Percentiles rank a stretch among this genome's conserved stretches.
Conservation (phyloP, 2,888 invertebrate genomes). For the Drosophila mayaguana region DNA sequence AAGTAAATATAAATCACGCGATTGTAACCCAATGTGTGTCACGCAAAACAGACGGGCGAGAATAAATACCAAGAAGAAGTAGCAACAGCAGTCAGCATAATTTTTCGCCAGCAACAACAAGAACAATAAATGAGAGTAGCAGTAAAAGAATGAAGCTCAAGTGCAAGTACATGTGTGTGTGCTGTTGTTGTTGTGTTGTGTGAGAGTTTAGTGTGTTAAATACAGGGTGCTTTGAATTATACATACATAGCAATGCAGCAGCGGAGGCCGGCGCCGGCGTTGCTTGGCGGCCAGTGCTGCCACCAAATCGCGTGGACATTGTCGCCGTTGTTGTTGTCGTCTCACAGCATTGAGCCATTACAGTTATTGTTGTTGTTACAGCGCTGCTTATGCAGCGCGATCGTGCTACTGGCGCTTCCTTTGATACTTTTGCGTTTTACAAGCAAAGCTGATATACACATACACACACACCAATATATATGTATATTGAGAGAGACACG, state of each 20-base stretch:
- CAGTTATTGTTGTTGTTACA: conserved; percentile 6
- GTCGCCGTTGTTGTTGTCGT: conserved; percentile 38
- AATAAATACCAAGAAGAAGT: not conserved
- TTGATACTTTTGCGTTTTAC: conserved; percentile 15
- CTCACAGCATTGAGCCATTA: conserved; percentile 62
- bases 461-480: not conserved
- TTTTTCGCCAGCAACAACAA: conserved; percentile 25
- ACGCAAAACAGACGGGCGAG: conserved; percentile 8
- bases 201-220: conserved; percentile 35
- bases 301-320: conserved; percentile 53
- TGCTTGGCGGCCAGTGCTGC: conserved; percentile 36
- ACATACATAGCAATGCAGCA: conserved; percentile 47
- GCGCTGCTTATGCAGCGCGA: conserved; percentile 14
- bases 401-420: conserved; percentile 16
- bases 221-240: conserved; percentile 41
- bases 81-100: conserved; percentile 29
- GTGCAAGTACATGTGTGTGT: conserved; percentile 41
- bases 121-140: conserved; percentile 2
- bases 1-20: conserved; percentile 42
- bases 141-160: conserved; percentile 33
- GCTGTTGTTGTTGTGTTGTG: not conserved
- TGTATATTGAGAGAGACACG: not conserved
- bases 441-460: conserved; percentile 19
- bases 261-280: conserved; percentile 23
- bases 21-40: conserved; percentile 45